Base-by-base conservation (phyloP, 1,140 invertebrate species). In the Pseudachorutes palmiensis region DNA sequence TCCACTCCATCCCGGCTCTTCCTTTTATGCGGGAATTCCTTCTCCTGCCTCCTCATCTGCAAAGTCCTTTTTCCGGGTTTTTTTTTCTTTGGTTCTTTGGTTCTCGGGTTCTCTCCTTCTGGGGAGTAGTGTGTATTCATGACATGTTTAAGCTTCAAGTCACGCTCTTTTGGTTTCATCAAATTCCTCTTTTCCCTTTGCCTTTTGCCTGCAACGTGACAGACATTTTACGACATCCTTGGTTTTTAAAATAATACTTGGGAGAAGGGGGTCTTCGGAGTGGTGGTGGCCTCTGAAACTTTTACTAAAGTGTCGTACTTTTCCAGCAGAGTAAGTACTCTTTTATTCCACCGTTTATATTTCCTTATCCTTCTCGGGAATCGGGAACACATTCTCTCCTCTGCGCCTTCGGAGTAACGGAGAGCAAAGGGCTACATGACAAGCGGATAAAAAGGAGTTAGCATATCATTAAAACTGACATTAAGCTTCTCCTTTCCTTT, bases 101-200 rank as follows among this genome's bases (percentile, higher is more conserved):
- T n/a, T n/a, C n/a, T n/a, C n/a, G n/a, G n/a, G n/a, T n/a, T n/a
- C n/a, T n/a, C n/a, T n/a, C n/a, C n/a, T n/a, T n/a, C n/a, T n/a
- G n/a, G n/a, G n/a, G n/a, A n/a, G n/a, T n/a, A n/a, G n/a, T n/a
- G 58, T 29, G 51, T 55, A 62, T 41, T 41, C 32, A 41, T n/a
- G 26, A 32, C 30, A 36, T 33, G 62, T 55, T 70, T 70, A 62
- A 67, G 55, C 41, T 66, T 66, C 69, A 64, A 67, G 69, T 66
- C 69, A 70, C 69, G 69, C 60, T 67, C 59, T 67, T 66, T 70
- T 70, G 69, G 69, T 70, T 70, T 70, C 69, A 70, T 70, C 69
- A 70, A 70, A 70, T 70, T 70, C 68, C 62, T 67, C 64, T 66
- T 62, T 67, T 36, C 60, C n/a, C 63, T 68, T 51, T 64, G 69